Evolutionary conservation across 1,140 invertebrate genomes (phyloP).

Genomic region (Amphibalanus amphitrite): DNA sequence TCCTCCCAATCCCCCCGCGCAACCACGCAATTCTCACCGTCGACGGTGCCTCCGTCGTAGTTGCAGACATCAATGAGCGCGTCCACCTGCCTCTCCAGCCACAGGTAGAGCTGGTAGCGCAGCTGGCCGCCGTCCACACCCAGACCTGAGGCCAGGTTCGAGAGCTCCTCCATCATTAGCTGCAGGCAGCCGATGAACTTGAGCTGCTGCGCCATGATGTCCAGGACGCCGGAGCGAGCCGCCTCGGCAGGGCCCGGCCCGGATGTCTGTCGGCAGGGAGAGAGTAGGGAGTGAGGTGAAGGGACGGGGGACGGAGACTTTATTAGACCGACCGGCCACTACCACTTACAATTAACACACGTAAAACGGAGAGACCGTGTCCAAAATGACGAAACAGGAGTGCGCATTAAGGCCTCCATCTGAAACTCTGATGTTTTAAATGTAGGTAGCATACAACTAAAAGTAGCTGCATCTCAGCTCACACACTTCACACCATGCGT

Average conservation of each 20-base stretch:
- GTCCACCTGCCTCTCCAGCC: conserved; percentile 80
- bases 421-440: too few species aligned
- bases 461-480: too few species aligned
- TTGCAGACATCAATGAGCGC: conserved; percentile 80
- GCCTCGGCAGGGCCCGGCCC: too few species aligned
- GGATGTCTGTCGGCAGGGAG: not conserved
- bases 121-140: conserved; percentile 96
- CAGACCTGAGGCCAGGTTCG: conserved; percentile 91
- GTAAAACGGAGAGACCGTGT: too few species aligned
- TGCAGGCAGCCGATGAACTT: conserved; percentile 99
- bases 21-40: not conserved
- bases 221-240: conserved; percentile 29
- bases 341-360: too few species aligned
- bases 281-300: not conserved
- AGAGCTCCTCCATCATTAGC: conserved; percentile 93
- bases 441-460: too few species aligned
- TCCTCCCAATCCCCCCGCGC: too few species aligned
- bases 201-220: conserved; percentile 96
- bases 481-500: too few species aligned
- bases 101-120: conserved; percentile 87
- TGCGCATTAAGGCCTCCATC: too few species aligned
- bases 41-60: conserved; percentile 32
- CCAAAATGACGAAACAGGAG: too few species aligned
- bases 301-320: too few species aligned
- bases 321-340: too few species aligned